Evolutionary conservation across 2,888 invertebrate species (phyloP).

Genomic region (Drosophila formosana): DNA sequence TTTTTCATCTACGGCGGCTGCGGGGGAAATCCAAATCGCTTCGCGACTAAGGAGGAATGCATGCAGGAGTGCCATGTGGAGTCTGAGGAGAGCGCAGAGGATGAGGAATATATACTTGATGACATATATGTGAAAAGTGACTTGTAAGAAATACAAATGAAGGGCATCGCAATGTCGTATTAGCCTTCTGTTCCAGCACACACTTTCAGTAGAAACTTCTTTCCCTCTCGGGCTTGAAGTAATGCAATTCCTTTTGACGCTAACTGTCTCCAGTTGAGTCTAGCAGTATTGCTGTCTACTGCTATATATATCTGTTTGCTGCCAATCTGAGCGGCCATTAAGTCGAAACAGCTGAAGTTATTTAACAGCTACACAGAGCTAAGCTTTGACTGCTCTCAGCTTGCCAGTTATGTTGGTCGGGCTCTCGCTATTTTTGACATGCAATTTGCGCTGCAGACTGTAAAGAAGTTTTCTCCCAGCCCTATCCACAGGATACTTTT

Average conservation of each 20-base stretch:
- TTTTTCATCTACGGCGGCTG: constrained; percentile 62
- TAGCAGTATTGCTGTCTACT: not conserved
- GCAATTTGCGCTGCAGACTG: constrained; percentile 56
- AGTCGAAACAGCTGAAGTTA: constrained; percentile 67
- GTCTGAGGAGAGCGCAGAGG: constrained; percentile 20
- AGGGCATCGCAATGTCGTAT: constrained; percentile 1
- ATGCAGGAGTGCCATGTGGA: constrained; percentile 45
- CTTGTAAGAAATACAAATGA: not conserved
- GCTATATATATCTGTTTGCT: constrained; percentile 66
- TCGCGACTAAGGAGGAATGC: constrained; percentile 52
- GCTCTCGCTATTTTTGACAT: constrained; percentile 52
- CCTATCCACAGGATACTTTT: constrained; percentile 22
- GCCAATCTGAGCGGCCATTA: constrained; percentile 72
- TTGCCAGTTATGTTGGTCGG: constrained; percentile 14
- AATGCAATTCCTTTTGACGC: constrained; percentile 67
- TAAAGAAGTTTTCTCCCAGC: constrained; percentile 41
- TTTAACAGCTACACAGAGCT: constrained; percentile 50
- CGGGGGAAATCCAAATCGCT: constrained; percentile 66
- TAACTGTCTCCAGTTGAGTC: constrained; percentile 25
- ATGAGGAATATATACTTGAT: constrained; percentile 7
- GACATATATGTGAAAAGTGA: constrained; percentile 22
- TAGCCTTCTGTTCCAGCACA: constrained; percentile 44
- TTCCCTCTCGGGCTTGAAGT: constrained; percentile 47
- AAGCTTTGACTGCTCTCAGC: constrained; percentile 27
- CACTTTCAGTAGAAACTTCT: constrained; percentile 64